phyloP scores from a whole-genome alignment of 2,113 vertebrate species.

The Murina feae region DNA sequence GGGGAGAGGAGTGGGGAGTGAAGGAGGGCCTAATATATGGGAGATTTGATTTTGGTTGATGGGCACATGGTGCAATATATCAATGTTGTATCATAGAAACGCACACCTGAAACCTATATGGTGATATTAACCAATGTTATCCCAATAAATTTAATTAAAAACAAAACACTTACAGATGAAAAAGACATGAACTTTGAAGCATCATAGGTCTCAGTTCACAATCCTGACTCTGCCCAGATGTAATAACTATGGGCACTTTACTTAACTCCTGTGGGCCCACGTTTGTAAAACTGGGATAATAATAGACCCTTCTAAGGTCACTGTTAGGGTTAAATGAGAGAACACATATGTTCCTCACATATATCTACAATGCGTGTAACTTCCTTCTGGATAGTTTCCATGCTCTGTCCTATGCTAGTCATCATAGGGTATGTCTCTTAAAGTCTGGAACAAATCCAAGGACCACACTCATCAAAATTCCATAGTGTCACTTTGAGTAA shows the following conservation, averaged over 20 bases:
- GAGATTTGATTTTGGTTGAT: too few species aligned
- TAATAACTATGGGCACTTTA: not conserved
- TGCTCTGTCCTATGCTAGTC: not conserved
- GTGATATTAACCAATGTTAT: too few species aligned
- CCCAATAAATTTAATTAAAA: too few species aligned
- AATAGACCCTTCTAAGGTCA: not conserved
- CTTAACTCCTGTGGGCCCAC: not conserved
- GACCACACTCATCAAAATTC: not conserved
- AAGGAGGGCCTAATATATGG: too few species aligned
- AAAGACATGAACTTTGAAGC: not conserved
- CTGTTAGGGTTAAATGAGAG: not conserved
- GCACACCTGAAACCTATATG: too few species aligned
- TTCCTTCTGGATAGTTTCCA: not conserved
- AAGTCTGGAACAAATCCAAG: conserved; percentile 17
- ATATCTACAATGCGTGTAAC: not conserved
- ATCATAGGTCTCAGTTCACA: not conserved
- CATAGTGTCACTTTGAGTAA: not conserved
- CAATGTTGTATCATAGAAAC: too few species aligned
- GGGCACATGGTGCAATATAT: too few species aligned
- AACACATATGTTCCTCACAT: not conserved
- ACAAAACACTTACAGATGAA: not conserved
- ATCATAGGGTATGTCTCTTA: not conserved
- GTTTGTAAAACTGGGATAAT: not conserved
- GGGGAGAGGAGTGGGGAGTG: too few species aligned
- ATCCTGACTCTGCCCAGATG: not conserved